Evolutionary conservation across 2,888 invertebrate genomes (phyloP).

Genomic region (Ceraclea dissimilis): DNA sequence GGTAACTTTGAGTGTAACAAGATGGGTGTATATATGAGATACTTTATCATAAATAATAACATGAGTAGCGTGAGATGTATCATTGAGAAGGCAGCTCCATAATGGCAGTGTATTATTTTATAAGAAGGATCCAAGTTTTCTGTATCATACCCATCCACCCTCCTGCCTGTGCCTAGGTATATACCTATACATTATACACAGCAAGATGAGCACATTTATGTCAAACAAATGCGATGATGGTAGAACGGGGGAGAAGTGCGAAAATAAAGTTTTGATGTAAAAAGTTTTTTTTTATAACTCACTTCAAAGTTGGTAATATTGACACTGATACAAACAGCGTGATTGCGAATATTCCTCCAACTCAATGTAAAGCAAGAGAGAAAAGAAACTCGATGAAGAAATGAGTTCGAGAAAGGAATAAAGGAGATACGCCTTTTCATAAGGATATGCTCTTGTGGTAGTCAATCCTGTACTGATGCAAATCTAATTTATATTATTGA

Average conservation of each 20-base stretch:
- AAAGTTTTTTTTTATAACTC: constrained; percentile 45
- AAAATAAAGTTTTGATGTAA: constrained; percentile 51
- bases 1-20: too few relatives aligned
- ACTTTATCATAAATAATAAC: too few relatives aligned
- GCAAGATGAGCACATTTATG: constrained; percentile 25
- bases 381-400: neutral
- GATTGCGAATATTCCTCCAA: constrained; percentile 4
- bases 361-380: too few relatives aligned
- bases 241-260: constrained; percentile 26
- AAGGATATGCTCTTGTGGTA: too few relatives aligned
- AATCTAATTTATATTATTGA: too few relatives aligned
- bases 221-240: constrained; percentile 25
- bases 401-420: too few relatives aligned
- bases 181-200: constrained; percentile 3
- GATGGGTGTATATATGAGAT: too few relatives aligned
- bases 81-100: too few relatives aligned
- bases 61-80: too few relatives aligned
- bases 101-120: neutral
- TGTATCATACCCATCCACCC: constrained; percentile 15
- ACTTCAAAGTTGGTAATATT: constrained; percentile 25
- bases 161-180: neutral
- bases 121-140: constrained; percentile 18
- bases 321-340: constrained; percentile 24
- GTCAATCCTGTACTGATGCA: too few relatives aligned
- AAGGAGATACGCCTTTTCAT: too few relatives aligned